Base-by-base conservation (phyloP, 1,140 invertebrate genomes). In the Bicyclus anynana region DNA sequence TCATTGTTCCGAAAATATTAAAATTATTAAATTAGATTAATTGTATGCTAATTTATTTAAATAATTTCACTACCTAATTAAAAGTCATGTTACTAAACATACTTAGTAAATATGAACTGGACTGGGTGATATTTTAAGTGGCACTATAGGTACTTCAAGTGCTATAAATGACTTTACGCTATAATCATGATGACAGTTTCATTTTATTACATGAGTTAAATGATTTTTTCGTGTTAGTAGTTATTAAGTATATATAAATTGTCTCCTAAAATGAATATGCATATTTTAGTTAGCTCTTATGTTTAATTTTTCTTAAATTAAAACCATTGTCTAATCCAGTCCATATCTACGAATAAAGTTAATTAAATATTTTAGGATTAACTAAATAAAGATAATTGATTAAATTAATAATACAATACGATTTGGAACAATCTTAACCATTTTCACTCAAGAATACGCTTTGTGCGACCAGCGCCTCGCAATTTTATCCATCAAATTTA, bases 401-500 rank as follows among this genome's bases (percentile, higher is more conserved):
- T 57, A 42, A 50, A 17, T 14, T 33, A 40, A 40, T 37, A 44
- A 56, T 33, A 58, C 26, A 27, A 59, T 49, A 53, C 44, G 38
- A 60, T 51, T 58, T 46, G 17, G 20, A 58, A 52, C 21, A 46
- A 40, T 29, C 29, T n/a, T n/a, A 18, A 48, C 20, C 23, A 44
- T 23, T 14, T 33, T 38, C 26, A 38, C 27, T 53, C 21, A 51
- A 50, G 46, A 50, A 49, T 38, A 57, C 23, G 26, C 26, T 59
- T 58, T 18, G 51, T 60, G 80, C 83, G 81, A 73, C 80, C 80
- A 81, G 80, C 83, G 83, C 83, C 62, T 68, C 48, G 49, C 55
- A 67, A n/a, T 59, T 61, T 46, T 47, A 68, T 58, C 57, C 47
- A 50, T 62, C 18, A 42, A 55, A 57, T 46, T 59, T 21, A 47